Evolutionary conservation across 1,140 invertebrate species (phyloP), one percentile per base, ranked within the genome.

Genomic region (Rhopalosiphum padi): DNA sequence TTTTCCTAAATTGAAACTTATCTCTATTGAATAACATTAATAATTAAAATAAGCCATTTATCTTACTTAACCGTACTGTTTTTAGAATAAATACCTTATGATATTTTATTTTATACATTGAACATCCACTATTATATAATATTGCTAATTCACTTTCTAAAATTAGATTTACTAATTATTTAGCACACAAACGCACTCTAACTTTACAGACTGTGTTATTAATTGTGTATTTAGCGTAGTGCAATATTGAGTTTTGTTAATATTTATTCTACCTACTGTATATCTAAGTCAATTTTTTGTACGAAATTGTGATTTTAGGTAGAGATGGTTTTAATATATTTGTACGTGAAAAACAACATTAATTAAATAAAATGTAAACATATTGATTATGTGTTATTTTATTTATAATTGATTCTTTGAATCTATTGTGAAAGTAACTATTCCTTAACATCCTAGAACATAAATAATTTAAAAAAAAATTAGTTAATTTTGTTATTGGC

Each of bases 281-380:
- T 43, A 41, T 90, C 53, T 90, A 89, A 89, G 89, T 90, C 53
- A 90, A 90, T 68, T 90, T 90, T 68, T 68, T 90, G 37, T 90
- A 90, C 15, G 25, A 43, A 68, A 68, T 68, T 90, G 89, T 90
- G 89, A 90, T 90, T 90, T 43, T 90, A 43, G 37, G 89, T 90
- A 51, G 89, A 90, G 53, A 90, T 90, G 55, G 55, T 90, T 90
- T 68, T 90, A 90, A 51, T 90, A 90, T 90, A 90, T 90, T 90
- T 90, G 53, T 90, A 90, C 25, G 2, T 68, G 55, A 90, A 68
- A 90, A 90, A 90, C 53, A 90, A 90, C 68, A 43, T 90, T 90
- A 90, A 60, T 68, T n/a, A 43, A 68, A 90, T 60, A 9, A 90
- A 68, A 68, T 90, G 25, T 90, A 90, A 68, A 90, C 4, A 43